These are phyloP conservation scores for Anolis carolinensis DNA, from an alignment of 2,113 vertebrate species.

Conservation along the genomic window DNA sequence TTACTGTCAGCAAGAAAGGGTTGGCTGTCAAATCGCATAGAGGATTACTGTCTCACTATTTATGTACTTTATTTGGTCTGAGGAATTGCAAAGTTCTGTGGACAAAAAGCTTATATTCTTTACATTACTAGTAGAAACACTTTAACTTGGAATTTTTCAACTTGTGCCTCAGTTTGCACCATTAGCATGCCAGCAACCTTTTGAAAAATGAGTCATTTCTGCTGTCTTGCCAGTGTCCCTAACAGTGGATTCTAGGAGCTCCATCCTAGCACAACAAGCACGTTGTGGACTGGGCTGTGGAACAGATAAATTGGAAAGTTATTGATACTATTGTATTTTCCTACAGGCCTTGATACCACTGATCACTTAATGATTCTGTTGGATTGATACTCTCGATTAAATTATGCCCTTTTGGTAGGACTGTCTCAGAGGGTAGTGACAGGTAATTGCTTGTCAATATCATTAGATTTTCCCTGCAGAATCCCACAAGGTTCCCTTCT, in stretches of 20 bases:
- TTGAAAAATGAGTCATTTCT: not conserved
- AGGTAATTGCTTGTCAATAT: not conserved
- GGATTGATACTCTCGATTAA: not conserved
- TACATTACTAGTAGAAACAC: not conserved
- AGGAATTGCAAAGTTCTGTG: not conserved
- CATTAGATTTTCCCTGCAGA: not conserved
- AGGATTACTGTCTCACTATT: not conserved
- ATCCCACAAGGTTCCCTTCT: not conserved
- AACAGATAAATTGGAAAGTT: not conserved
- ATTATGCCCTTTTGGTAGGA: not conserved
- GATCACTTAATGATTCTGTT: not conserved
- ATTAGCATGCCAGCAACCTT: not conserved
- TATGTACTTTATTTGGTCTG: not conserved
- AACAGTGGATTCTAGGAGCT: not conserved
- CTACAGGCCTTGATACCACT: not conserved
- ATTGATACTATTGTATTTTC: not conserved
- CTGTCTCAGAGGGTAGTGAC: not conserved
- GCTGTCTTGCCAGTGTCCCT: too few relatives aligned
- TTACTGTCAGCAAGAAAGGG: not conserved
- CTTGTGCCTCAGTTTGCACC: not conserved
- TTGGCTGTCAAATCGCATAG: not conserved
- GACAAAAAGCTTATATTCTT: not conserved
- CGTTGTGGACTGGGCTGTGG: not conserved
- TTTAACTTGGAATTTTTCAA: not conserved
- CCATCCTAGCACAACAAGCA: not conserved